A percentile compares a stretch with the other conserved stretches of the same genome.
Evolutionary conservation across 2,888 invertebrate species (phyloP).

Genomic region (Diaperis boleti): DNA sequence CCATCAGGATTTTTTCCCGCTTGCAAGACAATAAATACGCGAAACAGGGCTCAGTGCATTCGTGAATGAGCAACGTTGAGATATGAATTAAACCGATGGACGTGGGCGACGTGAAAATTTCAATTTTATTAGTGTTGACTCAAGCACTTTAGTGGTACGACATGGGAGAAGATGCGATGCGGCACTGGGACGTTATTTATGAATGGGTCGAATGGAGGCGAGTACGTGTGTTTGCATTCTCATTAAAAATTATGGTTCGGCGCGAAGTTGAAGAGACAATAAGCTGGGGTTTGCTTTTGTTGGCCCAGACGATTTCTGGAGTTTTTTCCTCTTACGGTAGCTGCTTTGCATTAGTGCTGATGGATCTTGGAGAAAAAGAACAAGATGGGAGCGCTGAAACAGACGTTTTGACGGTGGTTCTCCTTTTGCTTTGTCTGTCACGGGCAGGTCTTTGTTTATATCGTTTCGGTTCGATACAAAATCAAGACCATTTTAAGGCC

Average conservation of each 20-base stretch:
- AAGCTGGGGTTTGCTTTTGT: not conserved
- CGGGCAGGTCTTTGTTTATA: no score
- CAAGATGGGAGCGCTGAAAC: no score
- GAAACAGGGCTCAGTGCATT: conserved; percentile 30
- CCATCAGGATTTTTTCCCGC: conserved; percentile 19
- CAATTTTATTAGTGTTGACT: conserved; percentile 36
- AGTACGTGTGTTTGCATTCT: conserved; percentile 28
- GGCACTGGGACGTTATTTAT: conserved; percentile 22
- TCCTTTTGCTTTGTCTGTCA: no score
- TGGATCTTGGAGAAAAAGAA: no score
- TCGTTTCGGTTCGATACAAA: no score
- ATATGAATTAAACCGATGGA: conserved; percentile 32
- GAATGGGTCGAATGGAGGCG: conserved; percentile 20
- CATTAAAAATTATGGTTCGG: conserved; percentile 14
- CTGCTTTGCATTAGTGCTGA: no score
- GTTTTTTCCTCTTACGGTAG: no score
- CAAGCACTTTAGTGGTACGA: conserved; percentile 11
- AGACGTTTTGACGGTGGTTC: no score
- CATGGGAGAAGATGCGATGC: conserved; percentile 26
- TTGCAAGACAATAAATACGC: conserved; percentile 31
- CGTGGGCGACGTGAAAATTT: conserved; percentile 39
- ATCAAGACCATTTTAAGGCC: no score
- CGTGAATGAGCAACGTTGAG: conserved; percentile 37
- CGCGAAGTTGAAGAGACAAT: not conserved
- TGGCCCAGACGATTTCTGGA: no score